phyloP scores from a whole-genome alignment of 2,797 vertebrate species.

The Poeciliopsis infans region DNA sequence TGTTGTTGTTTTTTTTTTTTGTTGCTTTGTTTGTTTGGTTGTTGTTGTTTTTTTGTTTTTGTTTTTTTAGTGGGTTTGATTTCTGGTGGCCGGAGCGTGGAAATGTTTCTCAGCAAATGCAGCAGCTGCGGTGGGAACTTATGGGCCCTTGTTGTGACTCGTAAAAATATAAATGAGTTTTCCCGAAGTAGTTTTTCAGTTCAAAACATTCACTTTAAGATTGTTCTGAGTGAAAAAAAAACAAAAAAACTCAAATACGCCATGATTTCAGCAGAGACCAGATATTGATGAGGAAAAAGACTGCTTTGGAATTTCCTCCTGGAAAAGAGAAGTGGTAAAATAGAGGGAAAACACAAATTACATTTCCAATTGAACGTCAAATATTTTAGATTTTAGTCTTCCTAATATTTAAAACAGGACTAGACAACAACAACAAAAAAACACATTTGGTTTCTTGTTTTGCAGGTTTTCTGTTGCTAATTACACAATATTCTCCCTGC shows the following conservation, averaged over 20 bases:
- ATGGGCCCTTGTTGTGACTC: background rate
- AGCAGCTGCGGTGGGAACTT: background rate
- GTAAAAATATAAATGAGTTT: background rate
- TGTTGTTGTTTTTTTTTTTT: background rate
- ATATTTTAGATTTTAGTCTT: conserved; percentile 6
- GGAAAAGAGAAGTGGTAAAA: conserved; percentile 34
- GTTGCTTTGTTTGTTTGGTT: background rate
- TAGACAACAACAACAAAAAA: background rate
- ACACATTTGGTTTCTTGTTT: background rate
- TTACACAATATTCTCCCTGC: background rate
- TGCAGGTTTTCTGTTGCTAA: background rate
- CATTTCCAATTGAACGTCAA: background rate
- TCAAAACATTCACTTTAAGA: background rate
- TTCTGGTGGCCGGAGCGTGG: background rate
- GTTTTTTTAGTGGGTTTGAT: background rate
- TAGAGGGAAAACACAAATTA: conserved; percentile 3
- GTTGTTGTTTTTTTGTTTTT: background rate
- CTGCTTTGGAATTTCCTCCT: conserved; percentile 2
- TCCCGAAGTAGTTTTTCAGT: background rate
- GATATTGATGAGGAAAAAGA: conserved; percentile 7
- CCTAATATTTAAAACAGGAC: conserved; percentile 12
- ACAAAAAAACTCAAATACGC: background rate
- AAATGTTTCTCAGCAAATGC: conserved; percentile 5
- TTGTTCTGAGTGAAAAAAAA: background rate
- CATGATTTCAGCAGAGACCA: background rate